phyloP scores from a whole-genome alignment of 2,113 vertebrate genomes.

The Alethe diademata region DNA sequence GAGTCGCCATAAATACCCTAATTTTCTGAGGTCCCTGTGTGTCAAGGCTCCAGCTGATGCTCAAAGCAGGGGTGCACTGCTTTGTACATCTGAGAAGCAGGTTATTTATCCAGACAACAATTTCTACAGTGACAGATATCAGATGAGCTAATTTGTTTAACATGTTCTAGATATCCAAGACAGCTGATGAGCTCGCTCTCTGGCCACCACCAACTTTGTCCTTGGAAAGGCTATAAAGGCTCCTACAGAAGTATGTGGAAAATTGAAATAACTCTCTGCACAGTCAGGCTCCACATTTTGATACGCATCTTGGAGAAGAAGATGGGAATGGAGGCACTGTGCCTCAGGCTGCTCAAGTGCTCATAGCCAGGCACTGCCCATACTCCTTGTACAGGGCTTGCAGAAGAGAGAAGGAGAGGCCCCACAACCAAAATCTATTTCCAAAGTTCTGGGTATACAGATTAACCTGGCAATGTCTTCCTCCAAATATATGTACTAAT shows the following conservation, averaged over 20 bases:
- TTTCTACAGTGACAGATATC: background rate
- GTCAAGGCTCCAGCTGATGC: background rate
- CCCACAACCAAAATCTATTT: background rate
- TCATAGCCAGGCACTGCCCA: background rate
- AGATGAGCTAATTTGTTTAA: background rate
- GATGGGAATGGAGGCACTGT: background rate
- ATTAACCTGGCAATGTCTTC: background rate
- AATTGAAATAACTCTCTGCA: accelerated
- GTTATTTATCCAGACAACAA: background rate
- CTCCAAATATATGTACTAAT: background rate
- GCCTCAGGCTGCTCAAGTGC: background rate
- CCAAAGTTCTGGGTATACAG: background rate
- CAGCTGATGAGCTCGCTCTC: background rate
- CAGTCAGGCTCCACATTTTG: background rate
- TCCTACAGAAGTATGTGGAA: background rate
- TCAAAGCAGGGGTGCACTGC: background rate
- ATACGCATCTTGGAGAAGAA: background rate
- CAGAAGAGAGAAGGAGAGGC: background rate
- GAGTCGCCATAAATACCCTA: background rate
- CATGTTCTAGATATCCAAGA: background rate
- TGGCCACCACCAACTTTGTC: background rate
- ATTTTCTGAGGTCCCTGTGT: background rate
- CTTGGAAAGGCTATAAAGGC: background rate
- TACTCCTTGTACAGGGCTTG: background rate
- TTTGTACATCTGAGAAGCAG: background rate